phyloP scores from a whole-genome alignment of 2,888 invertebrate genomes.

The Blomia tropicalis region DNA sequence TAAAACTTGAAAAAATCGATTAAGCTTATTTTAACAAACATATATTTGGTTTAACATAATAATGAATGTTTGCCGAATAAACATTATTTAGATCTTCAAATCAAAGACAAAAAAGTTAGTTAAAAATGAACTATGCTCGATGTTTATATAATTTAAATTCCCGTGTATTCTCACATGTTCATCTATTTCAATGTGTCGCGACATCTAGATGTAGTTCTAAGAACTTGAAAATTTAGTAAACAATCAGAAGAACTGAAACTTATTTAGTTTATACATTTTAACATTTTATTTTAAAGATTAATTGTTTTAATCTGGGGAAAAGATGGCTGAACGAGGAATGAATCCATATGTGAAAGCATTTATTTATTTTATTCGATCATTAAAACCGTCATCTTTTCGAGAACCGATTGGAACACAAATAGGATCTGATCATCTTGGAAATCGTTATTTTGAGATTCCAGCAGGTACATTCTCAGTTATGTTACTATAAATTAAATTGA shows the following conservation, averaged over 20 bases:
- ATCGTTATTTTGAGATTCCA: constrained; percentile 15
- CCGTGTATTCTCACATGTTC: not conserved
- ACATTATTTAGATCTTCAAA: no score
- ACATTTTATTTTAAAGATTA: not conserved
- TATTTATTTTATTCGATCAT: not conserved
- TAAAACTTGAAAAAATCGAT: no score
- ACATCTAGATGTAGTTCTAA: no score
- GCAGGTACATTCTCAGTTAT: not conserved
- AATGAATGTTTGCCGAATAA: no score
- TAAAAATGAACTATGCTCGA: not conserved
- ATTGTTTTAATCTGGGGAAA: not conserved
- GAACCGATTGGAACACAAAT: not conserved
- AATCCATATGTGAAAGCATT: constrained; percentile 8
- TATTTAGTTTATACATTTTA: not conserved
- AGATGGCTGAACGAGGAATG: constrained; percentile 1
- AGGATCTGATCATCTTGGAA: constrained; percentile 20
- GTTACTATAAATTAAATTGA: not conserved
- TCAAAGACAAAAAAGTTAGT: not conserved
- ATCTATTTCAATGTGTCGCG: not conserved
- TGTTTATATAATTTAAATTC: not conserved
- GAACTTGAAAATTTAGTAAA: no score
- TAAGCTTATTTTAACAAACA: not conserved
- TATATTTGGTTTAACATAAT: not conserved
- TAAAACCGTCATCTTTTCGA: not conserved
- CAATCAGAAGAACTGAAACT: not conserved